Base-by-base conservation (phyloP, 1,140 invertebrate species). In the Drosophila murphyi region DNA sequence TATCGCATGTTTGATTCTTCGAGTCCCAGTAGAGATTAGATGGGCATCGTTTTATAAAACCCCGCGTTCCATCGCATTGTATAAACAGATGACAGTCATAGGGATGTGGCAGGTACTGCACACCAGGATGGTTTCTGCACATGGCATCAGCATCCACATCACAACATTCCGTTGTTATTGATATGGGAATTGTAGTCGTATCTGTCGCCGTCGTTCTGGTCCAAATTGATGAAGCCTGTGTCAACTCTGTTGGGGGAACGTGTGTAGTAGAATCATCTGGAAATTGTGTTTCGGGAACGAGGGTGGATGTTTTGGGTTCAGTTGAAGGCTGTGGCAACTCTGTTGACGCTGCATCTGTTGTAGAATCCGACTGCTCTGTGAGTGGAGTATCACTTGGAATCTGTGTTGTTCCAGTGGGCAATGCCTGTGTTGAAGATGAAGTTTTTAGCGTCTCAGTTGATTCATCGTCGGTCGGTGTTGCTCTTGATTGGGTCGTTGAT, bases 31-130 rank as follows among this genome's bases (percentile, higher is more conserved):
- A 72, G 1, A 77, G 72, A 55, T 56, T 12, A 3, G 29, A 31
- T 12, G 86, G 54, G 57, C 86, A 90, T 4, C 39, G 64, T 20
- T 55, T 48, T 4, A 82, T 35, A 48, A 34, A 60, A 1, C 86
- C 86, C 0, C 1, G 0, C 3, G 34, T 10, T 0, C 54, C 68
- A 34, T 48, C 35, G 32, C 86, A 90, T 0, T 77, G 67, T n/a
- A 90, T 86, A 51, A 75, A 90, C 37, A 61, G 52, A 20, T 76
- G 82, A 8, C 86, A 90, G 48, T 90, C 37, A 50, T 90, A 78
- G 0, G 86, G 86, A 77, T 90, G 50, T 0, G 78, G 76, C 7
- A 90, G 37, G 5, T 57, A 81, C 5, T 72, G 56, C 4, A 76
- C 61, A 2, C 73, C 73, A 3, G 50, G 51, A 72, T 86, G 70